A percentile compares a stretch with the other conserved stretches of the same genome.
Conservation (phyloP, 2,797 vertebrate genomes). For the Carapus acus region DNA sequence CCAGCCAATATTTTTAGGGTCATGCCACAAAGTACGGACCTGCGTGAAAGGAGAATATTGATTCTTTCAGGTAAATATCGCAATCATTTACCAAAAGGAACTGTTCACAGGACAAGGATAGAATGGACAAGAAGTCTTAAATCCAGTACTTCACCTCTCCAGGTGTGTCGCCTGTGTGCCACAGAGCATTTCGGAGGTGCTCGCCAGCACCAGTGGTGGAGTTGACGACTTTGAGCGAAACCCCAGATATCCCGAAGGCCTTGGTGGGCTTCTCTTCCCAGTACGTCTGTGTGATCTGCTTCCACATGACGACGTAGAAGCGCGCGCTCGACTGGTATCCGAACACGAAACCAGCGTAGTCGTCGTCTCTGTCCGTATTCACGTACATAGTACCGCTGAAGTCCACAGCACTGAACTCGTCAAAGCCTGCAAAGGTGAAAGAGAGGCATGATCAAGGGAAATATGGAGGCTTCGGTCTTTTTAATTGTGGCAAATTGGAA, state of each 20-base stretch:
- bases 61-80: neutral
- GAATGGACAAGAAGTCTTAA: neutral
- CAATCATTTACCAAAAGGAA: too few species aligned
- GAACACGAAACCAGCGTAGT: constrained; percentile 97
- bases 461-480: neutral
- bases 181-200: constrained; percentile 91
- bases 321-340: constrained; percentile 96
- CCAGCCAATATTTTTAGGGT: constrained; percentile 97
- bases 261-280: constrained; percentile 96
- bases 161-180: constrained; percentile 95
- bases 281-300: constrained; percentile 98
- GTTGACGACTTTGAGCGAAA: constrained; percentile 97
- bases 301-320: constrained; percentile 99
- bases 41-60: constrained; percentile 48
- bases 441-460: neutral
- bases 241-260: constrained; percentile 94
- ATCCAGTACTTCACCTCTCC: constrained; percentile 80
- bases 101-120: neutral
- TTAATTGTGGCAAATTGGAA: neutral
- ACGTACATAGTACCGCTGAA: constrained; percentile 98
- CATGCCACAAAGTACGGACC: constrained; percentile 96
- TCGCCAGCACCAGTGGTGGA: constrained; percentile 92
- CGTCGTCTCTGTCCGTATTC: constrained; percentile 96
- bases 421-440: constrained; percentile 74
- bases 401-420: constrained; percentile 93